Evolutionary conservation across 2,797 vertebrate genomes (phyloP), one percentile per base, ranked within the genome.

Genomic region (Arvicola amphibius): DNA sequence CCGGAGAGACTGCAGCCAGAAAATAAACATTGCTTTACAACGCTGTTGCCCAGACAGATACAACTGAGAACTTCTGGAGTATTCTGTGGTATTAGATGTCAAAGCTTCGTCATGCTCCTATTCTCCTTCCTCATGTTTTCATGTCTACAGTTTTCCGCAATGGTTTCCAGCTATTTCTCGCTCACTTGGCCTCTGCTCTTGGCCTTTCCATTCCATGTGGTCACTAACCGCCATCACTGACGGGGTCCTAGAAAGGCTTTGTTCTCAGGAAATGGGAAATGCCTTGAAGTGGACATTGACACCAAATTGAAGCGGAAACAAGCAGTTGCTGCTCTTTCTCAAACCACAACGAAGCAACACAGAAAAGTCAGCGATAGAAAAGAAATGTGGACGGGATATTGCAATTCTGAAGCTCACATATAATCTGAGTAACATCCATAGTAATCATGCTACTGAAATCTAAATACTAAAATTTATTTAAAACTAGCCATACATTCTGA

Each of bases 121-220:
- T 34, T 59, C 85, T 88, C 7, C 21, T 43, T 77, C 40, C 65
- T 91, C 37, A 25, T 87, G 19, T 16, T 51, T 78, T 96, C 25
- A 56, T 89, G 93, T 83, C 90, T 78, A 1, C 25, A n/a, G 21
- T 29, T 85, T 81, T 76, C 23, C 21, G 16, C 73, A 91, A 56
- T 69, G 27, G 76, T 85, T 92, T 97, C 92, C 94, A 95, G 95
- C 84, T 97, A 96, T 37, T 96, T 79, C 51, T 91, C 81, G 48
- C 85, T 51, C 69, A 53, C 56, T 90, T 96, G 94, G 83, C 95
- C 59, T n/a, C 19, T 78, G 90, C 74, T 48, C 40, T 83, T 32
- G 63, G 29, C 71, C 27, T 90, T 94, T 90, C 29, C 48, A 69
- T 88, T 78, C 48, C 21, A 0, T 89, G 91, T 92, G 96, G 89